Conservation (phyloP, 2,797 vertebrate species). For the Sebastes iracundus region DNA sequence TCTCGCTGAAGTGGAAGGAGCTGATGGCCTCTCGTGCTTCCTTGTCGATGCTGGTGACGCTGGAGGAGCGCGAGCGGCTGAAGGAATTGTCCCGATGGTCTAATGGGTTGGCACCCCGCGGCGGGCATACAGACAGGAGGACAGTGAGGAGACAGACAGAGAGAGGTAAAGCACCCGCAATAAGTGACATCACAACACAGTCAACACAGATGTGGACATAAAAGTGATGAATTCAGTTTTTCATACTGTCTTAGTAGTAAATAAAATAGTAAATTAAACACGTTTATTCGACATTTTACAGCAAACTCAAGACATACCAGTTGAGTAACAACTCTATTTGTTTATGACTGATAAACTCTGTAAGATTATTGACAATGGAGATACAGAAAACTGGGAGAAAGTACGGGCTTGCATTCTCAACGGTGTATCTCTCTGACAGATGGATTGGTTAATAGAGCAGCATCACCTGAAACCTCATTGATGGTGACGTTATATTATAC, state of each 20-base stretch:
- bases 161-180: conserved; percentile 77
- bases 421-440: not conserved
- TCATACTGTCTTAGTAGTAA: not conserved
- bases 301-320: not conserved
- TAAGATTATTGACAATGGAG: not conserved
- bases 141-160: conserved; percentile 79
- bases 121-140: conserved; percentile 87
- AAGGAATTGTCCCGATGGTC: conserved; percentile 98
- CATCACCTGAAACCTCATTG: not conserved
- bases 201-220: conserved; percentile 3
- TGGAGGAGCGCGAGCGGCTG: conserved; percentile 98
- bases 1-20: conserved; percentile 94
- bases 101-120: conserved; percentile 86
- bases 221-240: not conserved
- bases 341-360: not conserved
- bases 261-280: not conserved
- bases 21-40: conserved; percentile 94
- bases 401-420: not conserved
- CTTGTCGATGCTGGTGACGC: conserved; percentile 98
- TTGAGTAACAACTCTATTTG: not conserved
- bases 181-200: not conserved
- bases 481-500: not conserved
- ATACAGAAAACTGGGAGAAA: not conserved
- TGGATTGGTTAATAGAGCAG: not conserved
- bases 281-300: not conserved